Evolutionary conservation across 2,113 vertebrate species (phyloP).

Genomic region (Apteryx owenii): DNA sequence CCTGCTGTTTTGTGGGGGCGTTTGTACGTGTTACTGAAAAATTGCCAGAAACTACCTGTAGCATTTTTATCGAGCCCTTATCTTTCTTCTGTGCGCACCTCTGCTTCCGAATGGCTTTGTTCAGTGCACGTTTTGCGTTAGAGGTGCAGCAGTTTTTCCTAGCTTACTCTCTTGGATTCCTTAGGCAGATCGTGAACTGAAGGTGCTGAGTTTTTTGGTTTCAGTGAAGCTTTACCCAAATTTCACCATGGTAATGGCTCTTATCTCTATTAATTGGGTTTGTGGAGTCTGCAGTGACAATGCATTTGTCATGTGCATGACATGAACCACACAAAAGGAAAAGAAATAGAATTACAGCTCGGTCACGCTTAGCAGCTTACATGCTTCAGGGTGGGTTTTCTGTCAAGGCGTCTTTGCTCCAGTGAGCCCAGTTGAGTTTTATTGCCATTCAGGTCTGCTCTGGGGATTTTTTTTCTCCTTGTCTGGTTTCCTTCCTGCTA

Average conservation of each 20-base stretch:
- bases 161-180: not conserved
- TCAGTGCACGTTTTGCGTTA: not conserved
- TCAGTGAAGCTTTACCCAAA: not conserved
- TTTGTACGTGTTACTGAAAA: not conserved
- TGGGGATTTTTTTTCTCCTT: not conserved
- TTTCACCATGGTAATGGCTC: not conserved
- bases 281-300: not conserved
- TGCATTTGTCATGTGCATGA: accelerated
- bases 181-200: not conserved
- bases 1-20: not conserved
- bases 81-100: not conserved
- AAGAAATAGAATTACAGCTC: not conserved
- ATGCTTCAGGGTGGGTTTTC: not conserved
- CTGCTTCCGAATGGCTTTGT: not conserved
- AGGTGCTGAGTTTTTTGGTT: not conserved
- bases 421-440: not conserved
- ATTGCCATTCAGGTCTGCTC: not conserved
- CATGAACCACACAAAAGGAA: not conserved
- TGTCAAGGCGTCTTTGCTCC: not conserved
- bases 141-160: not conserved
- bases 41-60: not conserved
- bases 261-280: not conserved
- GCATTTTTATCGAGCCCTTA: accelerated
- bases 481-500: not conserved
- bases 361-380: not conserved